Evolutionary conservation across 2,113 vertebrate species (phyloP), one percentile per base, ranked within the genome.

Genomic region (Heliornis fulica): DNA sequence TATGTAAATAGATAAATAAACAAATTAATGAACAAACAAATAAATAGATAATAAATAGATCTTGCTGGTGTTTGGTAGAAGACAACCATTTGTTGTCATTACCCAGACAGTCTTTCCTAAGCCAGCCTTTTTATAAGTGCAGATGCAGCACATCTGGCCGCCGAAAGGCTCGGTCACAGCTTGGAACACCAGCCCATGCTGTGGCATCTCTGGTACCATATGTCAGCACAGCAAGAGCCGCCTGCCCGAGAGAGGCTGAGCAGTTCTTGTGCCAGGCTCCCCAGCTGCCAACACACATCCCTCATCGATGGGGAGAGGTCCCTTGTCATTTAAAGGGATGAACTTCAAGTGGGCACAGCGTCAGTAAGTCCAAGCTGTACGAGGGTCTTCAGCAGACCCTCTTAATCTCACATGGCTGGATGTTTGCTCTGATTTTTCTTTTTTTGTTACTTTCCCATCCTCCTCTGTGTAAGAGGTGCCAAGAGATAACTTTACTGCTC

Each of bases 211-310:
- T 5, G 2, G 22, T 29, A 5, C 41, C 5, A 3, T 17, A 2
- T 5, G 3, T 20, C 2, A 2, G 36, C 38, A 28, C 46, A 72
- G n/a, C 57, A 82, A 41, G 74, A 53, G 69, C 16, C 2, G 7
- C 28, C 51, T 3, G 3, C 16, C 23, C 7, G 1, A 2, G 34
- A 10, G 18, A 59, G 51, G 23, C 38, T 45, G 38, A 76, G 51
- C 40, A 65, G 51, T 1, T 2, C 16, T 64, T 17, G 26, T 23
- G 34, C 26, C 4, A 4, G n/a, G 31, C 15, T 59, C 18, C 18
- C 32, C 15, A 5, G 32, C 50, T 70, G 34, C 51, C 1, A 0
- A 2, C 3, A 1, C 1, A 1, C 12, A n/a, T 12, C 0, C 0
- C 43, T 48, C 50, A 65, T 50, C 2, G 1, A 25, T 5, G 15